phyloP scores from a whole-genome alignment of 2,113 vertebrate genomes.

The Casuarius casuarius region DNA sequence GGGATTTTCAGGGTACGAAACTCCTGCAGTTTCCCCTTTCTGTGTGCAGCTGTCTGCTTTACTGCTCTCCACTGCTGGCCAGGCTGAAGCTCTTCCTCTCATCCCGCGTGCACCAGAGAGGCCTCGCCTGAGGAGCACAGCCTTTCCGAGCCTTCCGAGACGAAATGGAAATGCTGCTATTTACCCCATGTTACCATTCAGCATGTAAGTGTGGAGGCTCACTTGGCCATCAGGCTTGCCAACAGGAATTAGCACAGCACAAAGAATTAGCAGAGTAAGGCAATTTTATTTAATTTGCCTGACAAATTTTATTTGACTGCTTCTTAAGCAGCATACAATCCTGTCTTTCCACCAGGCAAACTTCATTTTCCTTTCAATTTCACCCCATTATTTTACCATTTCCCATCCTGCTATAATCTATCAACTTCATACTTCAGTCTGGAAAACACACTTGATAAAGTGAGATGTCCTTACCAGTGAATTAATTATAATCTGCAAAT shows the following conservation, averaged over 20 bases:
- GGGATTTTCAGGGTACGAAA: neutral
- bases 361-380: neutral
- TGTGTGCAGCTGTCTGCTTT: neutral
- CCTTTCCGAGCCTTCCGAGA: neutral
- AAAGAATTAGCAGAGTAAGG: neutral
- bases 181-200: rapidly evolving
- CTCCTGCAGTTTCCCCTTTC: neutral
- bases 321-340: neutral
- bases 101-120: rapidly evolving
- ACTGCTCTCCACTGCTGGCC: neutral
- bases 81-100: neutral
- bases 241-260: neutral
- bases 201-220: rapidly evolving
- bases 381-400: neutral
- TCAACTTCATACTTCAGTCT: neutral
- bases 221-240: neutral
- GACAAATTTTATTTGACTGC: neutral
- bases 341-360: neutral
- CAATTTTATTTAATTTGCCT: neutral
- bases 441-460: neutral
- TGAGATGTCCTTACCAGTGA: neutral
- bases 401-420: neutral
- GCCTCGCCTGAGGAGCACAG: neutral
- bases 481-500: neutral
- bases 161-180: neutral